Base-by-base conservation (phyloP, 2,888 invertebrate species). In the Drosophila flavopinicola region DNA sequence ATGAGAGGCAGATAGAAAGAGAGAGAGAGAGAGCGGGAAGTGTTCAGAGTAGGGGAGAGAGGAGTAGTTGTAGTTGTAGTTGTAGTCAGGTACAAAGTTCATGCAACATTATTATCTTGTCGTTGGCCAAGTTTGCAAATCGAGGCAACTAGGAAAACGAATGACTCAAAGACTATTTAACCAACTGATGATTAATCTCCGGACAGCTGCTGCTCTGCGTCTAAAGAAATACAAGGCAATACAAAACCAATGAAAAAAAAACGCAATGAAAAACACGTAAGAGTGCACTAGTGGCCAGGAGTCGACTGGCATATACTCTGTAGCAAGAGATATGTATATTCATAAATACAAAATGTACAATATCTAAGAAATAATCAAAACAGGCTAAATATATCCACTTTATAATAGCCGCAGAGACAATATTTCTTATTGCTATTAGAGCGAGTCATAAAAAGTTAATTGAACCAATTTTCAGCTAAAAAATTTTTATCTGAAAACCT, bases 141-240 rank as follows among this genome's bases (percentile, higher is more conserved):
- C 37, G 15, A 9, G 29, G 24, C 49, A 63, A 61, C 53, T 66
- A 37, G 54, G n/a, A 45, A 72, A 68, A 39, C 44, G 57, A 54
- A 74, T 74, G 69, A 72, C 47, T 72, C 71, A 72, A 72, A 74
- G 24, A 15, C 59, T 51, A 68, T 68, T 68, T 68, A 65, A 49
- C 51, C 64, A 53, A 57, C 60, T 41, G 80, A 71, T 84, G 78
- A 85, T 84, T 78, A 78, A 78, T 84, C 84, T 79, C 42, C 17
- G 35, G 45, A 13, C 54, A 53, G 66, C 59, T 47, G 64, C 64
- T 45, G 63, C 63, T 54, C 64, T 45, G 63, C 63, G 35, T 20
- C 37, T 38, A 39, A 52, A 35, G 25, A 38, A 35, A 33, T 7
- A 17, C 6, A 44, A 10, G 17, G 3, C 11, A 44, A 27, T 3